Conservation (phyloP, 2,888 invertebrate species). For the Napeogenes sylphis region DNA sequence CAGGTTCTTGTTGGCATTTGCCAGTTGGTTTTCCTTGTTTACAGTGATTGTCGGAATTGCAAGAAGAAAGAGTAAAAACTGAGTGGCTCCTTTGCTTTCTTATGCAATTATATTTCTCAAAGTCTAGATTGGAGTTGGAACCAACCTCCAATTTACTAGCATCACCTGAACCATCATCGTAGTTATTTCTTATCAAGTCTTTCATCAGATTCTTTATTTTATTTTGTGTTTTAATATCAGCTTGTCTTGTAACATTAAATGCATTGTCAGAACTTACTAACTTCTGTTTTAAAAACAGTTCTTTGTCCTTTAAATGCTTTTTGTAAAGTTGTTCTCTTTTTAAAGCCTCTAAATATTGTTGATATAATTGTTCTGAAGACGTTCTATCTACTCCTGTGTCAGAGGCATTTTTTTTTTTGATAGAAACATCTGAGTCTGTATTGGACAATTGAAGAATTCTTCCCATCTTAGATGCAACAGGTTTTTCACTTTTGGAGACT, state of each 20-base stretch:
- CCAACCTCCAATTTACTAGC: conserved; percentile 66
- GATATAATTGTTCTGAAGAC: conserved; percentile 65
- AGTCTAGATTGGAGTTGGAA: conserved; percentile 42
- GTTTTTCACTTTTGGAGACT: conserved; percentile 46
- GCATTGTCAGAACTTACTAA: conserved; percentile 53
- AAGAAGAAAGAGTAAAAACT: conserved; percentile 67
- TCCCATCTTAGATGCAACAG: conserved; percentile 39
- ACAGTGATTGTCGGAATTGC: conserved; percentile 47
- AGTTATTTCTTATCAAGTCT: conserved; percentile 67
- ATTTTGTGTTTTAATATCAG: conserved; percentile 44
- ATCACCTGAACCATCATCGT: conserved; percentile 69
- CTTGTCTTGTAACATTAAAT: conserved; percentile 40
- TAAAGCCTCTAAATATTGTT: conserved; percentile 63
- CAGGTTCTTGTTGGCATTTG: conserved; percentile 44
- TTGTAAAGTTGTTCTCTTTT: conserved; percentile 62
- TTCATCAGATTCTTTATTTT: conserved; percentile 62
- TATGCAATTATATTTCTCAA: conserved; percentile 37
- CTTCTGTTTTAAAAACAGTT: conserved; percentile 65
- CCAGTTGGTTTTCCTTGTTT: conserved; percentile 50
- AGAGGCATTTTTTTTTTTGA: conserved; percentile 53
- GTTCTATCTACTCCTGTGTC: conserved; percentile 51
- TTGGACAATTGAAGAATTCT: conserved; percentile 39
- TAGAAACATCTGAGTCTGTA: conserved; percentile 61
- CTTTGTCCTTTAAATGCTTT: conserved; percentile 62
- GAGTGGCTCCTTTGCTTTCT: conserved; percentile 62